Evolutionary conservation across 2,797 vertebrate species (phyloP).

Genomic region (Dicrostonyx torquatus): DNA sequence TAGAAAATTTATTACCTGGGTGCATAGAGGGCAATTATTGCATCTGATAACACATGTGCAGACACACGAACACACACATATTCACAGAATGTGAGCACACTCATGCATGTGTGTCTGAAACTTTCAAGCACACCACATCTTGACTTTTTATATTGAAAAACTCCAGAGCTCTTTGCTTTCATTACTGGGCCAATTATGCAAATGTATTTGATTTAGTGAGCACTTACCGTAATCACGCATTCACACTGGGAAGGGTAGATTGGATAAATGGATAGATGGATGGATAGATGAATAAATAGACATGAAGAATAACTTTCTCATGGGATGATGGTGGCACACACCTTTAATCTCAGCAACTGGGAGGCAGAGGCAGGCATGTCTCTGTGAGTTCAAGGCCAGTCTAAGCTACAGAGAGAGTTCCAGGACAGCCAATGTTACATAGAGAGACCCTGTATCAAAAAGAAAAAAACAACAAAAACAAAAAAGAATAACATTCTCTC

Average conservation of each 20-base stretch:
- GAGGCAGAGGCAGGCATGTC: not conserved
- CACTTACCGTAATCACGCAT: not conserved
- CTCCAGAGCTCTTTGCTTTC: not conserved
- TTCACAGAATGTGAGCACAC: not conserved
- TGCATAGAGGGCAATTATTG: not conserved
- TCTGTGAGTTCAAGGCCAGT: not conserved
- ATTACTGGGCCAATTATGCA: not conserved
- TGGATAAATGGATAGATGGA: too few relatives aligned
- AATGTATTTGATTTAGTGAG: slow-evolving; percentile 23
- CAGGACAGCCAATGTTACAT: not conserved
- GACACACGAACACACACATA: not conserved
- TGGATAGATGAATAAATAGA: not conserved
- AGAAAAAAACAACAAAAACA: not conserved
- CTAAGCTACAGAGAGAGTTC: not conserved
- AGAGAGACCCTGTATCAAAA: not conserved
- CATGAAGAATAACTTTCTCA: not conserved
- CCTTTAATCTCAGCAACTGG: not conserved
- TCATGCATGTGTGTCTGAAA: not conserved
- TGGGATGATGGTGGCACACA: not conserved
- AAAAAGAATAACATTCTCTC: not conserved
- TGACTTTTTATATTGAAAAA: slow-evolving; percentile 9
- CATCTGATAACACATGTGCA: not conserved
- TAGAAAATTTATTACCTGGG: slow-evolving; percentile 26
- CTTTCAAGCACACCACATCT: not conserved
- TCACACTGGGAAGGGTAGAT: not conserved